A percentile compares a stretch with the other conserved stretches of the same genome.
Evolutionary conservation across 2,797 vertebrate genomes (phyloP).

Genomic region (Sebastes vulpes): DNA sequence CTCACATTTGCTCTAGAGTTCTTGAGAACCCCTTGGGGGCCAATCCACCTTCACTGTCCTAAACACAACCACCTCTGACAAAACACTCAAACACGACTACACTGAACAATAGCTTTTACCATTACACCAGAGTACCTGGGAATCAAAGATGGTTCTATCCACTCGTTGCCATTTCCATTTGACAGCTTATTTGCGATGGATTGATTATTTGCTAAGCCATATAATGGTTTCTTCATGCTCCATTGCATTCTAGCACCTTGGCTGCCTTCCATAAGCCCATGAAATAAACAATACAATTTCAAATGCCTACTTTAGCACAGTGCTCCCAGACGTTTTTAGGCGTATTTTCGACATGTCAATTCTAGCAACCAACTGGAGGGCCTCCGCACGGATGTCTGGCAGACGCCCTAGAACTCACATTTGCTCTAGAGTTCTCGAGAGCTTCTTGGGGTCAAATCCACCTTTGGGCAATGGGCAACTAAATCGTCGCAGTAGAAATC

Average conservation of each 20-base stretch:
- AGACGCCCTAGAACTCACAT: too few relatives aligned
- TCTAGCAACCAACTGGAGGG: background rate
- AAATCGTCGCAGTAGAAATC: background rate
- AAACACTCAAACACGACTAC: background rate
- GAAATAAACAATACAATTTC: background rate
- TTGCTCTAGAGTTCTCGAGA: too few relatives aligned
- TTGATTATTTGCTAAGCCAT: background rate
- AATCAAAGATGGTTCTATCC: background rate
- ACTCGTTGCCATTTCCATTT: background rate
- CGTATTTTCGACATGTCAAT: background rate
- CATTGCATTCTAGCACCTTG: background rate
- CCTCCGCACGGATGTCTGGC: too few relatives aligned
- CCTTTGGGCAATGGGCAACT: too few relatives aligned
- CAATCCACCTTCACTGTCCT: background rate
- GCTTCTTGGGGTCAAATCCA: too few relatives aligned
- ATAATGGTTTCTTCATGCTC: background rate
- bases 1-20: background rate
- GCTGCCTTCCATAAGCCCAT: background rate
- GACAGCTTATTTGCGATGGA: background rate
- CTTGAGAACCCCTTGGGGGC: background rate
- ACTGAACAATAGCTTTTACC: background rate
- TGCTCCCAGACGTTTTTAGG: background rate
- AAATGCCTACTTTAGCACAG: background rate
- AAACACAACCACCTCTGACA: background rate
- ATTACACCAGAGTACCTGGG: background rate